Base-by-base conservation (phyloP, 1,140 invertebrate species). In the Polyergus mexicanus region DNA sequence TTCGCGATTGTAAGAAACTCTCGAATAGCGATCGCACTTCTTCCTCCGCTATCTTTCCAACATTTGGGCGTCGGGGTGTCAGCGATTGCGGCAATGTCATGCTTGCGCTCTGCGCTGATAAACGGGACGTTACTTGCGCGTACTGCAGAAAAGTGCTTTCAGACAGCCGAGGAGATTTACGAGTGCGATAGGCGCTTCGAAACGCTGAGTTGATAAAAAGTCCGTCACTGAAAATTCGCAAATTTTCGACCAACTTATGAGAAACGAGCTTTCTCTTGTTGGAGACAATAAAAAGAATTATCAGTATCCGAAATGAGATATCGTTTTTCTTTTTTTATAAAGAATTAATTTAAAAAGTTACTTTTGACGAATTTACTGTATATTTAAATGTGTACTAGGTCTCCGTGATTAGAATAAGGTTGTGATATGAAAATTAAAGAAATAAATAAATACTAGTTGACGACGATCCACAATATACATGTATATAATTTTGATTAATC, bases 81-180 rank as follows among this genome's bases (percentile, higher is more conserved):
- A 89, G 77, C 71, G 86, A 89, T 84, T 72, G 56, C 62, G 62
- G 63, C 68, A 89, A 89, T 77, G 84, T 72, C 87, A 86, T 78
- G 85, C 87, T 56, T 74, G 87, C 58, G 74, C 71, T 69, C 51
- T 66, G 86, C 65, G 76, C 84, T 88, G 88, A 89, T 89, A 89
- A 89, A 89, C 88, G 87, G 72, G 63, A 71, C 58, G 87, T 88
- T 81, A 85, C 88, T 89, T 76, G 87, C 47, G 63, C 72, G 74
- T 63, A 80, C 78, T 71, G 84, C 28, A 76, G 84, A 89, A 90
- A 90, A 90, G 85, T 89, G 88, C 75, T 83, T 80, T 88, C 78
- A 88, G 87, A 89, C 88, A 88, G 69, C 84, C 69, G 56, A 25
- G 75, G 65, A 80, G 69, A 88, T 89, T 86, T 88, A 86, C 62